phyloP scores from a whole-genome alignment of 2,888 invertebrate genomes.

The Phrixothrix hirtus region DNA sequence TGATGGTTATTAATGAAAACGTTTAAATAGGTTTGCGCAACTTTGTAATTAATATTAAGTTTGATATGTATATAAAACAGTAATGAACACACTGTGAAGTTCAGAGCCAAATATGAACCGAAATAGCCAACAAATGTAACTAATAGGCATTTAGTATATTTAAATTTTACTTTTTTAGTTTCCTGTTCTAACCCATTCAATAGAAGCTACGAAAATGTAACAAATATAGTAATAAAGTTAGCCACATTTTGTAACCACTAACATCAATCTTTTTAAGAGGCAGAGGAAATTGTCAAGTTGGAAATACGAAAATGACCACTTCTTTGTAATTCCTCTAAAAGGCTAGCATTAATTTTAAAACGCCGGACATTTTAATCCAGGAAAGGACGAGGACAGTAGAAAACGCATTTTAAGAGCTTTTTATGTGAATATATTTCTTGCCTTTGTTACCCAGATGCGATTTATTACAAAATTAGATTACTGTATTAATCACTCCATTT shows the following conservation, averaged over 20 bases:
- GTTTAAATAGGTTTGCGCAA: too few relatives aligned
- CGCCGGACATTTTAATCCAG: constrained; percentile 47
- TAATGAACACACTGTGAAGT: too few relatives aligned
- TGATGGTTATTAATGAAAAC: too few relatives aligned
- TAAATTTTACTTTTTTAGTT: too few relatives aligned
- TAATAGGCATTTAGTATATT: too few relatives aligned
- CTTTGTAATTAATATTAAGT: too few relatives aligned
- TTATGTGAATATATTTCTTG: constrained; percentile 40
- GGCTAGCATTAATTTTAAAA: constrained; percentile 46
- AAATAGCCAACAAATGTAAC: too few relatives aligned
- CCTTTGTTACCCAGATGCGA: constrained; percentile 35
- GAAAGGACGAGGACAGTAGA: constrained; percentile 44
- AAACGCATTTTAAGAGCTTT: constrained; percentile 45
- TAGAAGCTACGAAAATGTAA: too few relatives aligned
- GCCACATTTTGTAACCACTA: constrained; percentile 13
- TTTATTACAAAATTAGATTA: constrained; percentile 31
- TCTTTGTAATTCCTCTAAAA: constrained; percentile 47
- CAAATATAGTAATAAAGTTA: constrained; percentile 9
- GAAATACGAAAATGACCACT: constrained; percentile 40
- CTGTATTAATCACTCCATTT: constrained; percentile 6
- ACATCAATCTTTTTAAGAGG: constrained; percentile 41
- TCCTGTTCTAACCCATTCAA: too few relatives aligned
- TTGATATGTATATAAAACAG: too few relatives aligned
- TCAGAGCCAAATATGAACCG: too few relatives aligned
- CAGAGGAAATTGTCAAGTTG: constrained; percentile 31